Percentiles rank a stretch among this genome's conserved stretches.
Conservation (phyloP, 2,888 invertebrate genomes). For the Thymelicus sylvestris region DNA sequence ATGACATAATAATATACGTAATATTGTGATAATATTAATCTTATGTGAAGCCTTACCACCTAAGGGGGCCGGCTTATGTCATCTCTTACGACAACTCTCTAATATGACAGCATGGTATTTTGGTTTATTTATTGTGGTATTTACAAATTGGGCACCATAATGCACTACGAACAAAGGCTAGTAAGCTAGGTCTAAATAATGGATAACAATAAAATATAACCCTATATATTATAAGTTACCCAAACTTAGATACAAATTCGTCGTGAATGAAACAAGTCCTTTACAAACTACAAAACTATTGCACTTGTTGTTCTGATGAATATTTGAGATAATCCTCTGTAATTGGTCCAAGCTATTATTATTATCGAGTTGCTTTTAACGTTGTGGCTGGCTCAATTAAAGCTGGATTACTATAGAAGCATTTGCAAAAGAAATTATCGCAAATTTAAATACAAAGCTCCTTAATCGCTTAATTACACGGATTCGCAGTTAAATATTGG, state of each 20-base stretch:
- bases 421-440: conserved; percentile 16
- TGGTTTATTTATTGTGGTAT: too few relatives aligned
- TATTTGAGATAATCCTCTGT: conserved; percentile 9
- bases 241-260: neutral
- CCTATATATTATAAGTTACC: neutral
- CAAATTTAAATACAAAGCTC: conserved; percentile 20
- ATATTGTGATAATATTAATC: too few relatives aligned
- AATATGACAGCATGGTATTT: too few relatives aligned
- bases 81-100: too few relatives aligned
- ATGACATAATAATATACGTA: too few relatives aligned
- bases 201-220: too few relatives aligned
- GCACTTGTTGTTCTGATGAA: conserved; percentile 3
- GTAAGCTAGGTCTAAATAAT: too few relatives aligned
- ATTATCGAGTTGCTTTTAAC: conserved; percentile 11
- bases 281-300: conserved; percentile 1
- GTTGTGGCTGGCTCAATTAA: conserved; percentile 14
- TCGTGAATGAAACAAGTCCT: neutral
- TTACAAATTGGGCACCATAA: too few relatives aligned
- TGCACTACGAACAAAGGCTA: too few relatives aligned
- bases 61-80: too few relatives aligned
- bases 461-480: conserved; percentile 17
- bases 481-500: conserved; percentile 15
- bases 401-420: conserved; percentile 13
- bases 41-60: too few relatives aligned
- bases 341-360: conserved; percentile 5